These are phyloP conservation scores for Mus caroli DNA, from an alignment of 2,797 vertebrate genomes.

Conservation along the genomic window DNA sequence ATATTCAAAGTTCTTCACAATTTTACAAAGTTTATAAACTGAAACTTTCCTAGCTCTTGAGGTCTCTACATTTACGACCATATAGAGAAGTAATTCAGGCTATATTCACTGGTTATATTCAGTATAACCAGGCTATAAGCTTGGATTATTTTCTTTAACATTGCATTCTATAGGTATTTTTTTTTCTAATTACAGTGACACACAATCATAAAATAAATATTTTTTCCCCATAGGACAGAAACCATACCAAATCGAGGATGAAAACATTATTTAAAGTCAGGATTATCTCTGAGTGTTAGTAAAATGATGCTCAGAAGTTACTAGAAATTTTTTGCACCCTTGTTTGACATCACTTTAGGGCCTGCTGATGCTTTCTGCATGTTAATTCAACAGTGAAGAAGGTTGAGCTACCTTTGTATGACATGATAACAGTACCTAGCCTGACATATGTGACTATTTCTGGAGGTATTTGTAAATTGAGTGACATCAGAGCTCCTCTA, in stretches of 20 bases:
- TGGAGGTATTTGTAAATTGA: constrained; percentile 32
- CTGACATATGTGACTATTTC: neutral
- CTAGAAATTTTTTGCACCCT: neutral
- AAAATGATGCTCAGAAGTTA: neutral
- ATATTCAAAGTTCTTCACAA: constrained; percentile 52
- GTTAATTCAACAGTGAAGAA: neutral
- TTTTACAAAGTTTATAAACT: neutral
- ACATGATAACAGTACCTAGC: neutral
- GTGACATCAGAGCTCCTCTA: neutral
- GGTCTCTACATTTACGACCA: constrained; percentile 43
- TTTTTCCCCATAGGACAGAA: constrained; percentile 18
- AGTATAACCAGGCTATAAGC: constrained; percentile 61
- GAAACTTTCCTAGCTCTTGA: constrained; percentile 60
- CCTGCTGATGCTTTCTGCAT: neutral
- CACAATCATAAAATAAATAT: constrained; percentile 4
- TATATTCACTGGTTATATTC: neutral
- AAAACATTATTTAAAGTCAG: constrained; percentile 58
- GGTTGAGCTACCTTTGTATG: neutral
- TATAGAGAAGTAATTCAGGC: constrained; percentile 55
- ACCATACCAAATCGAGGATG: constrained; percentile 56
- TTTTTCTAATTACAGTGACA: constrained; percentile 63
- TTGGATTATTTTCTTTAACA: constrained; percentile 70
- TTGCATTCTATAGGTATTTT: constrained; percentile 57
- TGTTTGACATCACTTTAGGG: neutral
- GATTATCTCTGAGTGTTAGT: neutral